Evolutionary conservation across 2,888 invertebrate genomes (phyloP), one percentile per base, ranked within the genome.

Genomic region (Habroteleia sp.): DNA sequence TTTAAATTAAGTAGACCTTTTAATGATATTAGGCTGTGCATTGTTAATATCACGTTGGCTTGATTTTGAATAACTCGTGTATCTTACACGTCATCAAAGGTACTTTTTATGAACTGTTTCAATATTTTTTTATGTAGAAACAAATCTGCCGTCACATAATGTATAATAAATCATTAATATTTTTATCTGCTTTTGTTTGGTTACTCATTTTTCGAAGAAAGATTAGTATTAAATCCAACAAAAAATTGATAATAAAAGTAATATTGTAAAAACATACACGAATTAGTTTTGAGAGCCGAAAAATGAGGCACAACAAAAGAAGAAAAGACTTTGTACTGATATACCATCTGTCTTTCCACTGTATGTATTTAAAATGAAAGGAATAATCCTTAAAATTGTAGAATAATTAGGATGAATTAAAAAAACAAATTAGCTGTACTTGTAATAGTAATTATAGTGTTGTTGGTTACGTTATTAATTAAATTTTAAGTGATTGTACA

Each of bases 401-500:
- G 7, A 48, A 16, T 23, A 7, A 35, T 48, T 48, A 41, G 14
- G n/a, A 35, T 13, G 13, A 39, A 52, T 52, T 27, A n/a, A 10
- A 39, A n/a, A n/a, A 16, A 20, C 11, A 14, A 50, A 29, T 23
- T 31, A 42, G 25, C n/a, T n/a, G n/a, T n/a, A n/a, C n/a, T 4
- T 35, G 41, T 63, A 44, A 54, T 42, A 37, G 52, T 52, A 52
- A 44, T 33, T 25, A 35, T 50, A 50, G 25, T 37, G 42, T 37
- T 44, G 52, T 65, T 33, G 33, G 31, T 41, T 52, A 31, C 8
- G 35, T 35, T 35, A 58, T 44, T 25, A 27, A 50, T 41, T 63
- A 37, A 41, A n/a, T 23, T 42, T 44, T 42, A 65, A 65, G 44
- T 25, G 29, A 52, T 2, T 63, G 33, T 63, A 52, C 10, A 52